Base-by-base conservation (phyloP, 2,113 vertebrate species). In the Isichthys henryi region DNA sequence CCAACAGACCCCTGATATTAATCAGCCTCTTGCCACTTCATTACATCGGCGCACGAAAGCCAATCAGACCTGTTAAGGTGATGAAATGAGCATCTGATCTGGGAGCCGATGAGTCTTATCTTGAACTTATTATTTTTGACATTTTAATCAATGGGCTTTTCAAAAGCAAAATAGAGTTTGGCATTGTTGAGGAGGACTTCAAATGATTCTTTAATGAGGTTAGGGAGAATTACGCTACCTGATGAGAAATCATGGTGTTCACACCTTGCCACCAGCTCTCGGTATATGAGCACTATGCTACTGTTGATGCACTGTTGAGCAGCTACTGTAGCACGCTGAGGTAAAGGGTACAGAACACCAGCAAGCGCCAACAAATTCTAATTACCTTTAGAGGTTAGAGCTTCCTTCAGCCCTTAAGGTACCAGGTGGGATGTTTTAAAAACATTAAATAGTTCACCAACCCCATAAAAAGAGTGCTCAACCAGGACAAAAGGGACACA, bases 61-160 rank as follows among this genome's bases (percentile, higher is more conserved):
- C 92, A 93, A 92, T 94, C 91, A 93, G 91, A 92, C 70, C 35
- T 62, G 88, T 89, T 87, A 91, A 93, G 86, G 90, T 89, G 77
- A 66, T 88, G 50, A 90, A 92, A 91, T 91, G 48, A 88, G 90
- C 88, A 91, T 86, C 58, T 88, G 89, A 91, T 89, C 27, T 82
- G 8, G 74, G 74, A 91, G 92, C 89, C 91, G 90, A 88, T 88
- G 88, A 89, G 89, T 93, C 85, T 89, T 88, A 88, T 92, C 90
- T 39, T 5, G 70, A 80, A 86, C 48, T 56, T 91, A 91, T 91
- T 92, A 90, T 90, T 90, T 88, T 89, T 88, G 89, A 93, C 89
- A 89, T 91, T 92, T 90, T 93, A 95, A 95, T 95, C 93, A 95
- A 92, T 89, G 80, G 4, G 86, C 90, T 84, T 91, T 94, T 94